A percentile compares a stretch with the other conserved stretches of the same genome.
phyloP scores from a whole-genome alignment of 2,797 vertebrate species.

The Trematomus bernacchii region DNA sequence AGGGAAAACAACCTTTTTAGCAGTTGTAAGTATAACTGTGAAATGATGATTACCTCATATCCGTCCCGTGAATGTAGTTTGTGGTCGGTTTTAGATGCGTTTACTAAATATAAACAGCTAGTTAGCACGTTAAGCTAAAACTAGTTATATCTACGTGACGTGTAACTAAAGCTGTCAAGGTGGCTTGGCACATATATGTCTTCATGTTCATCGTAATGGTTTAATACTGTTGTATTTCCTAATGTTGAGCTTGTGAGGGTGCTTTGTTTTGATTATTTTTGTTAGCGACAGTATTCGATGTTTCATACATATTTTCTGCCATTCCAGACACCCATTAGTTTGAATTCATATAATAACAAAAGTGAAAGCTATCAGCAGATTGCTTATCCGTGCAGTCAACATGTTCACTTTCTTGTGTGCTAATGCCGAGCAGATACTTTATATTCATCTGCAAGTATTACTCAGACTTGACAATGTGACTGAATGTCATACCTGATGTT shows the following conservation, averaged over 20 bases:
- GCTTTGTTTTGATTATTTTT: conserved; percentile 1
- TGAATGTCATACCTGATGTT: not conserved
- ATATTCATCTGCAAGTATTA: not conserved
- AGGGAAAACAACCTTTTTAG: not conserved
- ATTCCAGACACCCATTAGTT: not conserved
- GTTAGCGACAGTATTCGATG: not conserved
- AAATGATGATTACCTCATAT: not conserved
- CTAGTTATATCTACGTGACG: conserved; percentile 35
- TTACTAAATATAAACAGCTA: conserved; percentile 59
- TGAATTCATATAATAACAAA: not conserved
- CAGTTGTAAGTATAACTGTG: conserved; percentile 61
- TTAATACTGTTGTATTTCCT: not conserved
- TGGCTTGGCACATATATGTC: not conserved
- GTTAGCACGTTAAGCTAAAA: conserved; percentile 75
- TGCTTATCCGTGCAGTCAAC: not conserved
- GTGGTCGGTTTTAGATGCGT: conserved; percentile 21
- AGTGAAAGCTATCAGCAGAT: not conserved
- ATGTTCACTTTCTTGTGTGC: not conserved
- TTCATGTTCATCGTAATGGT: not conserved
- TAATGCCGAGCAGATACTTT: not conserved
- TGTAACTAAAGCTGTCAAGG: conserved; percentile 47
- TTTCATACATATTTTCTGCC: too few relatives aligned
- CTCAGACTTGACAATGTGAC: not conserved
- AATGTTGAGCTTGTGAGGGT: not conserved
- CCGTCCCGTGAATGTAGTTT: conserved; percentile 12